Evolutionary conservation across 2,797 vertebrate genomes (phyloP).

Genomic region (Cynodonichthys magdalenae): DNA sequence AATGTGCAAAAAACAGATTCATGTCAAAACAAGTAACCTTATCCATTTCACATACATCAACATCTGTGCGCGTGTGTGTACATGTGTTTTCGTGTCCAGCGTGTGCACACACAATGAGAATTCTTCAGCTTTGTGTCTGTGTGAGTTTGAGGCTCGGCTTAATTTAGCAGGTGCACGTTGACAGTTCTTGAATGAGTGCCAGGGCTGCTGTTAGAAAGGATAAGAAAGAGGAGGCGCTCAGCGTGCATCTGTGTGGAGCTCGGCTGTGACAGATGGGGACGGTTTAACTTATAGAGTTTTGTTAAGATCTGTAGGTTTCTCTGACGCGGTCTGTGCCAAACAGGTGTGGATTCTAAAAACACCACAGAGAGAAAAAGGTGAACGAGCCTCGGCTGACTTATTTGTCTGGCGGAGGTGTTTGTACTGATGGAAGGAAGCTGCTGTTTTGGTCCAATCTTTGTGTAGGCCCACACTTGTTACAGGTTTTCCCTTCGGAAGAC

Average conservation of each 20-base stretch:
- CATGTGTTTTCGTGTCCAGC: conserved; percentile 30
- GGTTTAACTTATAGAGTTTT: conserved; percentile 87
- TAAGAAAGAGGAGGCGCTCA: conserved; percentile 70
- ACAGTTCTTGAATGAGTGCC: conserved; percentile 84
- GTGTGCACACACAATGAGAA: conserved; percentile 28
- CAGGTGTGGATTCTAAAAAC: conserved; percentile 81
- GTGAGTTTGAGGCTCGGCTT: conserved; percentile 72
- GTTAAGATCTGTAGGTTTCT: conserved; percentile 84
- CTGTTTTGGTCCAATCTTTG: conserved; percentile 15
- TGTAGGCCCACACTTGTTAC: conserved; percentile 11
- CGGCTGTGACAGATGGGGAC: conserved; percentile 83
- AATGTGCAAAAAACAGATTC: neutral
- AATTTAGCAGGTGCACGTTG: conserved; percentile 86
- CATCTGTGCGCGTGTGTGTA: conserved; percentile 26
- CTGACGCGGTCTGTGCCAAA: conserved; percentile 77
- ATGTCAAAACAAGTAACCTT: neutral
- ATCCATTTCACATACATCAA: conserved; percentile 34
- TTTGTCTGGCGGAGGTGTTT: conserved; percentile 50
- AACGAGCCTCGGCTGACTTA: conserved; percentile 58
- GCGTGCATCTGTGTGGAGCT: conserved; percentile 79
- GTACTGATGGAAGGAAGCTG: conserved; percentile 34
- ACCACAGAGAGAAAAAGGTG: conserved; percentile 60
- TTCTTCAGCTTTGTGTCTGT: conserved; percentile 40
- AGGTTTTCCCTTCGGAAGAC: conserved; percentile 23
- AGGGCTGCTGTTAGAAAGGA: conserved; percentile 77